Conservation (phyloP, 2,113 vertebrate genomes). For the Calyptommatus sinebrachiatus region DNA sequence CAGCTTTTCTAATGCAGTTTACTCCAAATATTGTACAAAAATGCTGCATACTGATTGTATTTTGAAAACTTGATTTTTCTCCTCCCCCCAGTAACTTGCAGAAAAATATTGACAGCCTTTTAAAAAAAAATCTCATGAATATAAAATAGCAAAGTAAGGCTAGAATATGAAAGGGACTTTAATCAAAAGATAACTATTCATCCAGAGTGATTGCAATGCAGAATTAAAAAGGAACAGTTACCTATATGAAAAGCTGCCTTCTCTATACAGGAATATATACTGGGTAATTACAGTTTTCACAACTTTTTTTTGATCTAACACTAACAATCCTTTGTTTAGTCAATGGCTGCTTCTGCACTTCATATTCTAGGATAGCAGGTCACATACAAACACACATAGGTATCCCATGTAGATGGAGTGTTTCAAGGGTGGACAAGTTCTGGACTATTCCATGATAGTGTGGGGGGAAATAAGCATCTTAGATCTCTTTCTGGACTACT, state of each 20-base stretch:
- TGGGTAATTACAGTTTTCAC: background rate
- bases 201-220: background rate
- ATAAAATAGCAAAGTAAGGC: background rate
- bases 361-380: too few relatives aligned
- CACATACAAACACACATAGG: too few relatives aligned
- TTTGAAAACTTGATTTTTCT: slow-evolving; percentile 9
- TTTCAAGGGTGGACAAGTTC: too few relatives aligned
- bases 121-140: background rate
- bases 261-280: too few relatives aligned
- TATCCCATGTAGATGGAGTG: too few relatives aligned
- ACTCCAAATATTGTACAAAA: background rate
- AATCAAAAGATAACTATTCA: background rate
- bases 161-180: background rate
- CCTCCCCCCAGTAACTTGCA: slow-evolving; percentile 4
- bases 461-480: too few relatives aligned
- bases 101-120: slow-evolving; percentile 2
- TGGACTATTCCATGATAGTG: too few relatives aligned
- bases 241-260: background rate
- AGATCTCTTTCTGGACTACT: too few relatives aligned
- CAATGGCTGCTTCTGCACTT: too few relatives aligned
- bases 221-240: background rate
- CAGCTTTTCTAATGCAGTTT: background rate
- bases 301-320: too few relatives aligned
- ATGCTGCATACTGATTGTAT: background rate
- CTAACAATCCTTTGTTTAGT: too few relatives aligned